These are phyloP conservation scores for Ophiothrix spiculata DNA, from an alignment of 35 echinoderm and acorn worm genomes.

Conservation along the genomic window DNA sequence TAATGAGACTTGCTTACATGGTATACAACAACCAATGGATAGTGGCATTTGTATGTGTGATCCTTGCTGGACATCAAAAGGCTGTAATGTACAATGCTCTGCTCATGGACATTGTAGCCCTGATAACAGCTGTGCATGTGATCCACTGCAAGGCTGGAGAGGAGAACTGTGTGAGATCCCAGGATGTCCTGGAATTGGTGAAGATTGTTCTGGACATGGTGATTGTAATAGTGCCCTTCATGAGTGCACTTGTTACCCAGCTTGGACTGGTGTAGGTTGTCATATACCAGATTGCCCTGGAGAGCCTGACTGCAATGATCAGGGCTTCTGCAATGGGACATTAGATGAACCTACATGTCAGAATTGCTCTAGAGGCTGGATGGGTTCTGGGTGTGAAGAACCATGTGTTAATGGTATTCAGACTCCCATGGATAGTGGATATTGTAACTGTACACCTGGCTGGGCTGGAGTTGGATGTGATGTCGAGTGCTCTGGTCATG, in stretches of 20 bases:
- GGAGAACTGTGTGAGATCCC: slow-evolving; percentile 72
- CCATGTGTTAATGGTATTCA: slow-evolving; percentile 65
- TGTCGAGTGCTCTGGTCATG: slow-evolving; percentile 73
- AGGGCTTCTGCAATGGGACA: slow-evolving; percentile 71
- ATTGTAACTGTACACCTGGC: slow-evolving; percentile 74
- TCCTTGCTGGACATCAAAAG: slow-evolving; percentile 73
- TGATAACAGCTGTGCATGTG: slow-evolving; percentile 58
- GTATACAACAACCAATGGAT: slow-evolving; percentile 48
- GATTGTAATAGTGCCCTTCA: slow-evolving; percentile 82
- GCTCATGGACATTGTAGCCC: slow-evolving; percentile 53
- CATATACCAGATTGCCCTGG: slow-evolving; percentile 87
- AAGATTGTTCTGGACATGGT: slow-evolving; percentile 85
- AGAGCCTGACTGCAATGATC: slow-evolving; percentile 67
- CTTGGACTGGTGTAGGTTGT: slow-evolving; percentile 78
- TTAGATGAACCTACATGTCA: slow-evolving; percentile 64
- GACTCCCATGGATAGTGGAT: slow-evolving; percentile 77
- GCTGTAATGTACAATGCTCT: slow-evolving; percentile 73
- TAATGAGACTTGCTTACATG: slow-evolving; percentile 69
- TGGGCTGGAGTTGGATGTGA: slow-evolving; percentile 64
- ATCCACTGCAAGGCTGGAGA: slow-evolving; percentile 65
- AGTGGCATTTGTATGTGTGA: slow-evolving; percentile 69
- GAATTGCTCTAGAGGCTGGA: slow-evolving; percentile 64
- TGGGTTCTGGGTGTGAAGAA: slow-evolving; percentile 80
- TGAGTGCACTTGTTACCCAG: slow-evolving; percentile 77
- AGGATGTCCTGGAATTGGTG: slow-evolving; percentile 76